Conservation (phyloP, 1,140 invertebrate genomes). For the Brachionus sp. region DNA sequence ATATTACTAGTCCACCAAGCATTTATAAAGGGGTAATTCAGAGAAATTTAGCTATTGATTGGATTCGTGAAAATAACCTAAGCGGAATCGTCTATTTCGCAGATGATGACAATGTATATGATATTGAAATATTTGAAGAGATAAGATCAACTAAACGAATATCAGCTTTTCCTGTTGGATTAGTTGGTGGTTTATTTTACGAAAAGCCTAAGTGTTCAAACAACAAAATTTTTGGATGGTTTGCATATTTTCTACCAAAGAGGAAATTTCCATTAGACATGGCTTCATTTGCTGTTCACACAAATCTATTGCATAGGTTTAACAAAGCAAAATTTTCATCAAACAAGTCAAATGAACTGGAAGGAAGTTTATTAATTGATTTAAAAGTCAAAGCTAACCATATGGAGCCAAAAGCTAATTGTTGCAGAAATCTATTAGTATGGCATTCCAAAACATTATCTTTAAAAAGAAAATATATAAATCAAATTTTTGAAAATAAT, state of each 20-base stretch:
- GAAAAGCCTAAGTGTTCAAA: constrained; percentile 55
- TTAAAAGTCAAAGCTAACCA: constrained; percentile 72
- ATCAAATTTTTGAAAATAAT: constrained; percentile 5
- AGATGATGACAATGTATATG: constrained; percentile 96
- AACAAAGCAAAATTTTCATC: constrained; percentile 76
- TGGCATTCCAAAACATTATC: background rate
- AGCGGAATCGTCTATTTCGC: constrained; percentile 76
- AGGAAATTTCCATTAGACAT: constrained; percentile 92
- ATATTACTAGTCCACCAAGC: constrained; percentile 68
- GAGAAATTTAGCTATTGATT: constrained; percentile 80
- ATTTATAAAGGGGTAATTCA: constrained; percentile 91
- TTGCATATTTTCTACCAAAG: constrained; percentile 81
- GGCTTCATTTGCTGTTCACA: constrained; percentile 95
- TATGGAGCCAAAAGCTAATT: constrained; percentile 80
- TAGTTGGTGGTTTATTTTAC: constrained; percentile 66
- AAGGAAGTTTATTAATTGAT: constrained; percentile 82
- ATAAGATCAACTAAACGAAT: constrained; percentile 79
- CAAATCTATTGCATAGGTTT: constrained; percentile 65
- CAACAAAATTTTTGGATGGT: constrained; percentile 67
- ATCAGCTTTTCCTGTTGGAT: constrained; percentile 92
- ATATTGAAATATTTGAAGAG: constrained; percentile 82
- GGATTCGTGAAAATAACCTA: constrained; percentile 70
- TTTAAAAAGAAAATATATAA: background rate
- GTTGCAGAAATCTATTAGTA: constrained; percentile 68
- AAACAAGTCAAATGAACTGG: constrained; percentile 77